Evolutionary conservation across 2,888 invertebrate genomes (phyloP), one percentile per base, ranked within the genome.

Genomic region (Athrips mouffetella): DNA sequence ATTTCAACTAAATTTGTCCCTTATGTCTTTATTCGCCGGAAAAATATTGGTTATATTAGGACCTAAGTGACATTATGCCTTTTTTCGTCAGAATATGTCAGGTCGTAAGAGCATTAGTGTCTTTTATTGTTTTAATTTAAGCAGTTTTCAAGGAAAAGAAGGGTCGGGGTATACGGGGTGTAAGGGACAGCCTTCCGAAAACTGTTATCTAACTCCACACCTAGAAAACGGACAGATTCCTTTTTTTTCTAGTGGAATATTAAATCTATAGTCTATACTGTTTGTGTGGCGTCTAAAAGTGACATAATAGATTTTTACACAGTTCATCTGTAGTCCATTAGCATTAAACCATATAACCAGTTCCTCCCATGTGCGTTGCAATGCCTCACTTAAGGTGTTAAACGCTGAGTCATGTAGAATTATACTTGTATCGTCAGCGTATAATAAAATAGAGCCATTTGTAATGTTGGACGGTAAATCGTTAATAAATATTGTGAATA

Each of bases 401-500:
- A 27, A 10, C 27, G 27, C 7, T 10, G 8, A 3, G 8, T 27
- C 27, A 27, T 27, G 3, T n/a, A 27, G n/a, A 27, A 27, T 10
- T 8, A 27, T 27, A 23, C 23, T 23, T 5, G 27, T 27, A n/a
- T 27, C 8, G n/a, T 27, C 27, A 2, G 27, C 27, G n/a, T 27
- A 27, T 2, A 27, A n/a, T 8, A 27, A 27, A 5, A 8, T 27
- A 8, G 27, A 27, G 7, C 27, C 27, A 27, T 27, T 8, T 27
- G 27, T 27, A 7, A 27, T 27, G n/a, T 27, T 27, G 10, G 7
- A n/a, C 10, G 27, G 27, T 27, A 27, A n/a, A n/a, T 27, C 27
- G n/a, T 27, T 27, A 10, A 27, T 27, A 27, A 27, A 27, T 10
- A 27, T 8, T 8, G 27, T 60, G 55, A 54, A 52, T 55, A 67